Evolutionary conservation across 1,140 invertebrate species (phyloP).

Genomic region (Tachypleus tridentatus): DNA sequence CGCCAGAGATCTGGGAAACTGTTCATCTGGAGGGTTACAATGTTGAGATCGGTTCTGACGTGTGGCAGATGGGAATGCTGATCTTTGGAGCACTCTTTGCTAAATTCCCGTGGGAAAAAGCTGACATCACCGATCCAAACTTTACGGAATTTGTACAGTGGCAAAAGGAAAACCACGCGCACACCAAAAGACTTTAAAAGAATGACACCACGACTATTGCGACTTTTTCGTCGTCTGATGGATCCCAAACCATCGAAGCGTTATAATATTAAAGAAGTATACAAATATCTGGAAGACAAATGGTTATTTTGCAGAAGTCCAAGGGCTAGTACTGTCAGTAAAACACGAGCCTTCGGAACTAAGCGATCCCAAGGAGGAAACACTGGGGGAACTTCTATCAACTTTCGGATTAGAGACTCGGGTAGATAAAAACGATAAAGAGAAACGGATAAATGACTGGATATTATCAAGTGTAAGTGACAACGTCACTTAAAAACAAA

Average conservation of each 20-base stretch:
- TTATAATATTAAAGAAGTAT: conserved; percentile 53
- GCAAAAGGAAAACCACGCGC: conserved; percentile 53
- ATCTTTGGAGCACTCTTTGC: conserved; percentile 85
- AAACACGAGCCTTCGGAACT: background rate
- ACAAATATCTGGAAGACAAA: conserved; percentile 18
- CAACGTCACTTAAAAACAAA: too few relatives aligned
- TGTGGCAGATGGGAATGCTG: conserved; percentile 93
- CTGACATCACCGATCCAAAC: conserved; percentile 45
- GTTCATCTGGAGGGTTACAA: conserved; percentile 62
- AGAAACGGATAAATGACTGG: background rate
- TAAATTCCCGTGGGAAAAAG: conserved; percentile 91
- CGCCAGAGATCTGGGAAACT: conserved; percentile 78
- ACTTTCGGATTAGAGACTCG: background rate
- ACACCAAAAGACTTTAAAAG: conserved; percentile 48
- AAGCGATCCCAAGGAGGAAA: background rate
- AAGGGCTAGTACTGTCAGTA: background rate
- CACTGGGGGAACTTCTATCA: background rate
- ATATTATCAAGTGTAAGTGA: background rate
- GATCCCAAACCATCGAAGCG: conserved; percentile 60
- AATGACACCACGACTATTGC: conserved; percentile 48
- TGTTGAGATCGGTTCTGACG: conserved; percentile 71
- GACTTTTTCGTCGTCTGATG: conserved; percentile 56
- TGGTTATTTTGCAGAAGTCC: conserved; percentile 15
- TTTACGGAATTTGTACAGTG: conserved; percentile 51
- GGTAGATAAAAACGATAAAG: background rate